Conservation (phyloP, 2,113 vertebrate genomes). For the Erythrolamprus reginae region DNA sequence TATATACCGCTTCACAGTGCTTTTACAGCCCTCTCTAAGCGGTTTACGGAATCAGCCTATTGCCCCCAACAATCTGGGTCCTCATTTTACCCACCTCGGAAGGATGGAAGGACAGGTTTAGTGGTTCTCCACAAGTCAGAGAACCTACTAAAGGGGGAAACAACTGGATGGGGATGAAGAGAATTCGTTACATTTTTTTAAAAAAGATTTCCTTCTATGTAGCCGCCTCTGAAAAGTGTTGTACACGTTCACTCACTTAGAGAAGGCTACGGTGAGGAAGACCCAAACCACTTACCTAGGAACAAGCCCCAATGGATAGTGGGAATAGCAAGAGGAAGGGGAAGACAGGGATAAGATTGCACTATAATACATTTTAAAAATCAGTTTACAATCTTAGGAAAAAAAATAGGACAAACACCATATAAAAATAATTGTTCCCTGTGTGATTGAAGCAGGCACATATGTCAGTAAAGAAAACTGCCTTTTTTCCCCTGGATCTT, state of each 20-base stretch:
- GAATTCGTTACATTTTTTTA: neutral
- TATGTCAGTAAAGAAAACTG: too few species aligned
- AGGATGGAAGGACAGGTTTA: too few species aligned
- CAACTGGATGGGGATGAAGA: neutral
- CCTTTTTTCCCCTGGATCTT: neutral
- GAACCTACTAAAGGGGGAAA: neutral
- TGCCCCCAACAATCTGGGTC: too few species aligned
- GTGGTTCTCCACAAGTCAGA: neutral
- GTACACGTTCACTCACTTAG: neutral
- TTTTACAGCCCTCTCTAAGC: too few species aligned
- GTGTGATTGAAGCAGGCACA: neutral
- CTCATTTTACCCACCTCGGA: too few species aligned
- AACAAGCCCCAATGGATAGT: neutral
- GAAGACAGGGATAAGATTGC: neutral
- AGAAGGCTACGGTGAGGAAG: neutral
- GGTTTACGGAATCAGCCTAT: too few species aligned
- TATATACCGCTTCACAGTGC: too few species aligned
- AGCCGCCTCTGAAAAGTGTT: neutral
- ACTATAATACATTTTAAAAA: neutral
- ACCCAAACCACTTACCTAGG: neutral
- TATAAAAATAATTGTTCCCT: neutral
- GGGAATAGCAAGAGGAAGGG: neutral
- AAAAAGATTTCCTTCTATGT: neutral
- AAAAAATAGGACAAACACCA: neutral
- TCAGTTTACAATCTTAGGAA: neutral